Evolutionary conservation across 2,113 vertebrate genomes (phyloP), one percentile per base, ranked within the genome.

Genomic region (Morphnarchus princeps): DNA sequence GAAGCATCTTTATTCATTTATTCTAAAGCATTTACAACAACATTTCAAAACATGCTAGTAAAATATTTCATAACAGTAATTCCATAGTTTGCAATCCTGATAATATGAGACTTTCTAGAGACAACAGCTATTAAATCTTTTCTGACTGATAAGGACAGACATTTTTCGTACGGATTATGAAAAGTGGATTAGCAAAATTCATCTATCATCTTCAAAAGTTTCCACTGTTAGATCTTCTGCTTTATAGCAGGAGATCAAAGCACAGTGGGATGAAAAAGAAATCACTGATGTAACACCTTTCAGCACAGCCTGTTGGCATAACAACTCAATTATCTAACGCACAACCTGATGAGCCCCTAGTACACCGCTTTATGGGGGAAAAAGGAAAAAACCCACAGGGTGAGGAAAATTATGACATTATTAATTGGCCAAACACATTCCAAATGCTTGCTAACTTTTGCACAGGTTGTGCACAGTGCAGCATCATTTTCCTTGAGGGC

Each of bases 201-300:
- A 96, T 87, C 66, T 88, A 89, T 93, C 81, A 94, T 90, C 91
- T 94, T 95, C 74, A 93, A 82, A 97, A 96, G 82, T 96, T 93
- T 96, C 82, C 82, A 89, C 88, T 92, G 76, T 90, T 96, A 94
- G 79, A 95, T 95, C 89, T 96, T 91, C 87, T 94, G 82, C 94
- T 90, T 95, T 97, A 93, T 66, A 90, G 91, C 38, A 77, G 16
- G 20, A 94, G 91, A 95, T 96, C 91, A 97, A 97, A 96, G 95
- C 54, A 86, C 66, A 67, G 45, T 43, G 47, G 70, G 87, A 85
- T 87, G 71, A 94, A 94, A 95, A 97, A 94, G 61, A 93, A 82
- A 93, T 73, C 85, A 88, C 58, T 85, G 73, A 78, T 90, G 42
- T 92, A 81, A 86, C 92, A 96, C 85, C 71, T 95, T 90, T 92